Evolutionary conservation across 2,797 vertebrate species (phyloP).

Genomic region (Tragelaphus oryx): DNA sequence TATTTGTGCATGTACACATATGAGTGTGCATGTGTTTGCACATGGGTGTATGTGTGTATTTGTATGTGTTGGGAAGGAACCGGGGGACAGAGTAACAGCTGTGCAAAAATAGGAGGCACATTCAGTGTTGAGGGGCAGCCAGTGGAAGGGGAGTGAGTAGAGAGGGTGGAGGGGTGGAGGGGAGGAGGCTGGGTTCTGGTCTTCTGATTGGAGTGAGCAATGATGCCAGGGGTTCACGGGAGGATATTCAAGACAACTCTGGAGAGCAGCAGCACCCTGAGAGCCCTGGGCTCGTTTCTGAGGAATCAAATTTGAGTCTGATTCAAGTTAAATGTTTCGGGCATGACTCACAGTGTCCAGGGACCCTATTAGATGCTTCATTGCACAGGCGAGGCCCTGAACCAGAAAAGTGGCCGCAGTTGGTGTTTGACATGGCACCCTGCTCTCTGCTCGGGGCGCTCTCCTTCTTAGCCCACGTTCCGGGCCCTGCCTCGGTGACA

Average conservation of each 20-base stretch:
- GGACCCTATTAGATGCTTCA: background rate
- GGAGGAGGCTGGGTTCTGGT: background rate
- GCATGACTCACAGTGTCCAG: background rate
- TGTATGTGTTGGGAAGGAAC: background rate
- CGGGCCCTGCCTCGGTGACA: background rate
- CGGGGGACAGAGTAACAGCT: background rate
- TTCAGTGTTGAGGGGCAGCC: background rate
- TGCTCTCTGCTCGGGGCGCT: accelerated
- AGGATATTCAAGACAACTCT: background rate
- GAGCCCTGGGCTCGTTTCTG: background rate
- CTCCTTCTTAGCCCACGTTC: background rate
- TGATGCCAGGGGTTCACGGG: accelerated
- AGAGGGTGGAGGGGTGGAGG: background rate
- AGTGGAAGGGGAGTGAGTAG: background rate
- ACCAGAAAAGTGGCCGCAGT: background rate
- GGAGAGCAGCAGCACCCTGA: background rate
- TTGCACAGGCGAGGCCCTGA: background rate
- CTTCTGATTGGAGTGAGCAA: background rate
- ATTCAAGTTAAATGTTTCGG: background rate
- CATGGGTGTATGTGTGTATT: background rate
- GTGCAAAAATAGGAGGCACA: background rate
- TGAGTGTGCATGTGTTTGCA: no score
- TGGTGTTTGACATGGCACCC: accelerated
- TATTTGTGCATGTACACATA: background rate
- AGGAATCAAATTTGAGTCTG: background rate